Evolutionary conservation across 2,888 invertebrate species (phyloP), one percentile per base, ranked within the genome.

Genomic region (Diabrotica balteata): DNA sequence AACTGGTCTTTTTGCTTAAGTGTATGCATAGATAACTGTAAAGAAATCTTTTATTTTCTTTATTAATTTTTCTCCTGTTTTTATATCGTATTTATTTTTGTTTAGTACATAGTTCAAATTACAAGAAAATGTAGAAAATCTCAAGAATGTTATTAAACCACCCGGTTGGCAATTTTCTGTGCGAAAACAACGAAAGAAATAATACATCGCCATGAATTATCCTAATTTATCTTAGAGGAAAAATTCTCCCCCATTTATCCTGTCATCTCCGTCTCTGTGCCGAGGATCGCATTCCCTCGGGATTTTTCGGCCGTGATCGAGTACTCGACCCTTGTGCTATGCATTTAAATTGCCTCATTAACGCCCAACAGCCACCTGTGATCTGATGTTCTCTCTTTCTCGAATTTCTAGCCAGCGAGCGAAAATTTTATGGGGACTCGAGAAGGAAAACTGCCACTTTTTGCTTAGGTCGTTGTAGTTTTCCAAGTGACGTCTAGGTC

Each of bases 301-400:
- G 80, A 78, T 59, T 73, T 59, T 70, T 80, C 79, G 79, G 77
- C 71, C 76, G 75, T 72, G 78, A 79, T 80, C 80, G 81, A 78
- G 67, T 58, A 73, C 78, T 77, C 78, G 76, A 80, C 81, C 81
- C 81, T 79, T 79, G 80, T 80, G 83, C 84, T 83, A 85, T 85
- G 85, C 85, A 85, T 85, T 85, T 85, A 85, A 84, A 85, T 85
- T 82, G 84, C 81, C 82, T 84, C 84, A 85, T 85, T 85, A 85
- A 83, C 82, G 81, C 79, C 77, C 69, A 73, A 73, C 78, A 77
- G 80, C 81, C 82, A 82, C 82, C 82, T 82, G 82, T 82, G 82
- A 81, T 82, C 80, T 82, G 66, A 55, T 64, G 62, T 58, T 65
- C n/a, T 63, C 63, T 67, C 69, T 32, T 32, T 47, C 47, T 55